These are phyloP conservation scores for Sceloporus tristichus DNA, from an alignment of 2,113 vertebrate genomes.

Conservation along the genomic window DNA sequence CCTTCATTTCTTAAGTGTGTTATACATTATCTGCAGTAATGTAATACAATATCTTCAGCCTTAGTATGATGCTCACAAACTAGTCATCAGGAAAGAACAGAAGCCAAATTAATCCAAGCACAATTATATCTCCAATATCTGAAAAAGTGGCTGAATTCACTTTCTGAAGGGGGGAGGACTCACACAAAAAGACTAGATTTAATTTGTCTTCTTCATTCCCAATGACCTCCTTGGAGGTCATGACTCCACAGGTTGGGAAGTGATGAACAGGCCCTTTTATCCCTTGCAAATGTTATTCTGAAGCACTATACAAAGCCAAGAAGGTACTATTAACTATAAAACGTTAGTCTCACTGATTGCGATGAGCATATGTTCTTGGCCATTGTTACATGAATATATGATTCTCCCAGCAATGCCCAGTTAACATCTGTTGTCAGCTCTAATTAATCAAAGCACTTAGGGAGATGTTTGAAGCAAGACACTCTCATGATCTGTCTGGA, in stretches of 20 bases:
- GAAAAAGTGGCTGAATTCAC: neutral
- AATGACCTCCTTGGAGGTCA: neutral
- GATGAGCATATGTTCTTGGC: conserved; percentile 52
- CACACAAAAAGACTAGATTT: fast-evolving
- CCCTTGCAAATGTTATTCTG: neutral
- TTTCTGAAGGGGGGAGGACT: neutral
- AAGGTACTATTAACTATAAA: neutral
- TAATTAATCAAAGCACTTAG: conserved; percentile 27
- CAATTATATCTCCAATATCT: neutral
- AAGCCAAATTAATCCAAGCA: fast-evolving
- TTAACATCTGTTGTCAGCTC: conserved; percentile 66
- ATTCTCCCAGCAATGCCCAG: conserved; percentile 17
- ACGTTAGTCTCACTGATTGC: neutral
- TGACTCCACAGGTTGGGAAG: neutral
- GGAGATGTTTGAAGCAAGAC: conserved; percentile 60
- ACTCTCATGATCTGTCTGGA: conserved; percentile 47
- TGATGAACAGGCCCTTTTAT: neutral
- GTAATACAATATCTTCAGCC: neutral
- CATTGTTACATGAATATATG: conserved; percentile 35
- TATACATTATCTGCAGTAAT: neutral
- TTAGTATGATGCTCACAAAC: neutral
- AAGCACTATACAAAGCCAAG: conserved; percentile 9
- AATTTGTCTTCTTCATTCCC: neutral
- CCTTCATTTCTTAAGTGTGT: fast-evolving
- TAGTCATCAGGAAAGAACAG: neutral